Percentiles rank a stretch among this genome's conserved stretches.
Evolutionary conservation across 2,113 vertebrate genomes (phyloP).

Genomic region (Nycticryphes semicollaris): DNA sequence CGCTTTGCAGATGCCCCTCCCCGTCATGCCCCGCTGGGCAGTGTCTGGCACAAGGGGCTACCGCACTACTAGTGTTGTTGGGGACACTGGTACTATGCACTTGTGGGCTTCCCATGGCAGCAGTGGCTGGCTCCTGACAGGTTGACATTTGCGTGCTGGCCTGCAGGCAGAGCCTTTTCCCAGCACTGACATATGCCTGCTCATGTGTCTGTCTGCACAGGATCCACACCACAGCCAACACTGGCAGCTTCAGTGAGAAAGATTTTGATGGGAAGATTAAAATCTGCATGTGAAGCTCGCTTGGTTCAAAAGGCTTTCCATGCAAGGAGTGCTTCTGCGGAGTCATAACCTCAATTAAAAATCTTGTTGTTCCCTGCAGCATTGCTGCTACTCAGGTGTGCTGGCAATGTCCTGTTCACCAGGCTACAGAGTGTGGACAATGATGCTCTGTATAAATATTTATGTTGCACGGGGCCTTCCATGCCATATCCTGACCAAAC

Average conservation of each 20-base stretch:
- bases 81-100: neutral
- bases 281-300: neutral
- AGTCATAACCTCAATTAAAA: neutral
- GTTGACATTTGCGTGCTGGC: neutral
- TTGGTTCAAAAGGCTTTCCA: neutral
- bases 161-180: neutral
- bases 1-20: neutral
- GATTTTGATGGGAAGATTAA: neutral
- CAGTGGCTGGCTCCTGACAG: neutral
- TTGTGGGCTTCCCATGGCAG: neutral
- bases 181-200: neutral
- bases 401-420: neutral
- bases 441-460: neutral
- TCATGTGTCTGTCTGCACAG: neutral
- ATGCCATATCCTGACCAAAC: neutral
- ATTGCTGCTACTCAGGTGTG: neutral
- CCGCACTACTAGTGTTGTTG: neutral
- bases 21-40: fast-evolving
- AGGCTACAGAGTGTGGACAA: neutral
- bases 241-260: neutral
- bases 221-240: neutral
- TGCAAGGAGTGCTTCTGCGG: neutral
- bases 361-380: neutral
- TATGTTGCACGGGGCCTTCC: neutral
- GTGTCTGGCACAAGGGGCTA: neutral